Conservation (phyloP, 2,113 vertebrate species). For the Pontoporia blainvillei region DNA sequence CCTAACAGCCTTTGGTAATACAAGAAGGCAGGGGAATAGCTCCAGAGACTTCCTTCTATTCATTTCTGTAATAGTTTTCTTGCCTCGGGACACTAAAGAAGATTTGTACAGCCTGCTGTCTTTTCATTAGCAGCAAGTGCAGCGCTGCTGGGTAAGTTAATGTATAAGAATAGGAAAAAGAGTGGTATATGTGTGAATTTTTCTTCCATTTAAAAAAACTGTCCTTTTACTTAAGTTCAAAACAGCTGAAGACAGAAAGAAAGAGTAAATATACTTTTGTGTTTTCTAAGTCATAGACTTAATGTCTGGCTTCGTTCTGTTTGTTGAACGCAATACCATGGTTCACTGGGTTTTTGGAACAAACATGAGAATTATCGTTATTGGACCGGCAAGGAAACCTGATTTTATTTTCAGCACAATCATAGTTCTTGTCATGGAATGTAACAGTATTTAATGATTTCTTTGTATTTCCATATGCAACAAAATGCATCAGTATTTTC, state of each 20-base stretch:
- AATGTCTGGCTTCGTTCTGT: slow-evolving; percentile 60
- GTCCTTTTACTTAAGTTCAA: slow-evolving; percentile 57
- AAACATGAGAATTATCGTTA: slow-evolving; percentile 76
- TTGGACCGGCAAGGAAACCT: slow-evolving; percentile 69
- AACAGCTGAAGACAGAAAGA: slow-evolving; percentile 49
- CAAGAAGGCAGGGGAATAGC: slow-evolving; percentile 76
- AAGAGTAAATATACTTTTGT: slow-evolving; percentile 55
- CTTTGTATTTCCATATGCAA: slow-evolving; percentile 71
- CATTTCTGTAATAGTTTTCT: slow-evolving; percentile 84
- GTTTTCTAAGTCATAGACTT: slow-evolving; percentile 69
- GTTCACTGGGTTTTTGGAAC: slow-evolving; percentile 74
- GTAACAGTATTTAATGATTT: slow-evolving; percentile 74
- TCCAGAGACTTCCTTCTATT: slow-evolving; percentile 82
- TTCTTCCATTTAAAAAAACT: slow-evolving; percentile 33
- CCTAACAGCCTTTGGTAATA: slow-evolving; percentile 80
- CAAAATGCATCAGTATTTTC: slow-evolving; percentile 51
- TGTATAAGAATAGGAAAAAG: slow-evolving; percentile 66
- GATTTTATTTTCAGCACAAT: slow-evolving; percentile 77
- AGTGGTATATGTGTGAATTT: slow-evolving; percentile 38
- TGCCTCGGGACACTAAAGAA: slow-evolving; percentile 82
- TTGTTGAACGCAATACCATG: slow-evolving; percentile 74
- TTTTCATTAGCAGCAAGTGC: slow-evolving; percentile 82
- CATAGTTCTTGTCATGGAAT: slow-evolving; percentile 70
- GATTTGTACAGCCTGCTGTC: slow-evolving; percentile 81
- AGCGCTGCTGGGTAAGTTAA: slow-evolving; percentile 84